Base-by-base conservation (phyloP, 2,113 vertebrate species). In the Tauraco erythrolophus region DNA sequence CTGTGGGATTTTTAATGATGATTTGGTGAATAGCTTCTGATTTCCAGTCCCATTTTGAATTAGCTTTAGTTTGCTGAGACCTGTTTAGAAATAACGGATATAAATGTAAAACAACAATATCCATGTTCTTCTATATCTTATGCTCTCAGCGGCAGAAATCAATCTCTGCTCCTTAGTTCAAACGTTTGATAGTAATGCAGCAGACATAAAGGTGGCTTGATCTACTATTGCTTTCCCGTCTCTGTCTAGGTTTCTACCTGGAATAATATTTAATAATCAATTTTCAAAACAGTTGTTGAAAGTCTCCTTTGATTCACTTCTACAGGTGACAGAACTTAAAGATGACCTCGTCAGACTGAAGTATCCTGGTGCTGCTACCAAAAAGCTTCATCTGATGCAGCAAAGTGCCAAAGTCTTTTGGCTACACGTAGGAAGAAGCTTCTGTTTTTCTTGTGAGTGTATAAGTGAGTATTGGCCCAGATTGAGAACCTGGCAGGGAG, bases 181-280 rank as follows among this genome's bases (percentile, higher is more conserved):
- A 82, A 64, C 22, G 50, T 88, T 88, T 92, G 89, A 85, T 69
- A 88, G 28, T 71, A 89, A 77, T 35, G 48, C 41, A 78, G n/a
- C 25, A 79, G 87, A 80, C 79, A 51, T 82, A 57, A 41, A 76
- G 88, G 81, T 69, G 18, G 10, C 53, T 80, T 86, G 79, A 81
- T 89, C 77, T 78, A 91, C 56, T 94, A 75, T 37, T 92, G 39
- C 74, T 94, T 96, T 95, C 84, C 92, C 10, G 1, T 86, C 76
- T 91, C 86, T 61, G 86, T 90, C 83, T 95, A 89, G 86, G 60
- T 94, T 89, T 94, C 76, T 72, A 81, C 78, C 83, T 95, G 94
- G 70, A 89, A 92, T 78, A 87, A 80, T 82, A 92, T 80, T 97
- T 95, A 81, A 74, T 93, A 87, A 48, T n/a, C 46, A 33, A 62